These are phyloP conservation scores for Abrostola triplasia DNA, from an alignment of 2,888 invertebrate genomes.

Conservation along the genomic window DNA sequence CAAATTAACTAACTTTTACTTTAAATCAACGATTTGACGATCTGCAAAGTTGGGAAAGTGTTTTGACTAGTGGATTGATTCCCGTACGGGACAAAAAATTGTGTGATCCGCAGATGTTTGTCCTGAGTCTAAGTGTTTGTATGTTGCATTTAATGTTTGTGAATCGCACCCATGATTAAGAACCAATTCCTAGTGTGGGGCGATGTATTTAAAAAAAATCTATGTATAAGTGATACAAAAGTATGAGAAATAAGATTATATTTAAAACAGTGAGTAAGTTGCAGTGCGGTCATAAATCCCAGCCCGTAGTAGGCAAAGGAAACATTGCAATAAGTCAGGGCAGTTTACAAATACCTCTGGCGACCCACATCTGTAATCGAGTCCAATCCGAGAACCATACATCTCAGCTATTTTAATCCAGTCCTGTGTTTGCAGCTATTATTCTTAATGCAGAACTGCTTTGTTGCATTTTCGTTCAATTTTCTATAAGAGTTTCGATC, in stretches of 20 bases:
- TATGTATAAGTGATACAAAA: background rate
- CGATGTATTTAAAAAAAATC: too few relatives aligned
- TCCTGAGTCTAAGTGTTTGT: too few relatives aligned
- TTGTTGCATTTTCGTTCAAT: background rate
- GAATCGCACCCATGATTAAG: too few relatives aligned
- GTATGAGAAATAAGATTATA: background rate
- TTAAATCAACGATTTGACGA: too few relatives aligned
- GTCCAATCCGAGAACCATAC: conserved; percentile 29
- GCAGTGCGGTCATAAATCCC: conserved; percentile 16
- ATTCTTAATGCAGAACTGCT: conserved; percentile 7
- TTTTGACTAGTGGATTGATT: too few relatives aligned
- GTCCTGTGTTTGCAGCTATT: conserved; percentile 6
- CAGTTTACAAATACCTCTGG: conserved; percentile 45
- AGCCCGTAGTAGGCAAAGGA: conserved; percentile 22
- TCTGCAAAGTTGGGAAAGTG: too few relatives aligned
- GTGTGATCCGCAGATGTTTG: too few relatives aligned
- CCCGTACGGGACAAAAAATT: too few relatives aligned
- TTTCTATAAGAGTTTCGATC: background rate
- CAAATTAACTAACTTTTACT: too few relatives aligned
- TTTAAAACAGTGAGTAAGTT: background rate
- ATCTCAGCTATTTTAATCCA: conserved; percentile 40
- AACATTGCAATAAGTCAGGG: conserved; percentile 35
- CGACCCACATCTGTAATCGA: conserved; percentile 46
- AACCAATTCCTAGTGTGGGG: too few relatives aligned
- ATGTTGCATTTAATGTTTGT: too few relatives aligned